These are phyloP conservation scores for Epinephelus fuscoguttatus DNA, from an alignment of 2,113 vertebrate genomes.

Conservation along the genomic window DNA sequence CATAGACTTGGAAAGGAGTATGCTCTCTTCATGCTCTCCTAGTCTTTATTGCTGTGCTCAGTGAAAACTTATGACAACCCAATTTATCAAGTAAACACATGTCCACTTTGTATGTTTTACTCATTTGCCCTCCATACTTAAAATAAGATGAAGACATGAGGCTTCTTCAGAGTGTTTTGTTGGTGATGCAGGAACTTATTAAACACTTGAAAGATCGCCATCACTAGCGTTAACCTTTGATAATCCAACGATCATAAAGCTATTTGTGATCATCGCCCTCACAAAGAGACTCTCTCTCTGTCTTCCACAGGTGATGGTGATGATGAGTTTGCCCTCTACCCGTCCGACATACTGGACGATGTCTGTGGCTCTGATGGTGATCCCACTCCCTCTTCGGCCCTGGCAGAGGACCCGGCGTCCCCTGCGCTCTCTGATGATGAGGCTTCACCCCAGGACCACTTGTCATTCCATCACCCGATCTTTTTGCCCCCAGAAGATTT, in stretches of 20 bases:
- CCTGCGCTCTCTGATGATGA: constrained; percentile 88
- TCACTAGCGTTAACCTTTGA: neutral
- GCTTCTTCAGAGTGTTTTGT: too few relatives aligned
- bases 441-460: constrained; percentile 87
- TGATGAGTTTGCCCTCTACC: constrained; percentile 87
- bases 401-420: constrained; percentile 87
- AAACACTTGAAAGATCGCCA: neutral
- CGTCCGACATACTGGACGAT: constrained; percentile 88
- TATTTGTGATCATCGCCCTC: constrained; percentile 27
- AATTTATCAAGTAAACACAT: constrained; percentile 16
- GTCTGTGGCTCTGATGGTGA: constrained; percentile 86
- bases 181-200: neutral
- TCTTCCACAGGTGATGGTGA: constrained; percentile 88
- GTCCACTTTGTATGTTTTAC: constrained; percentile 20
- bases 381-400: constrained; percentile 67
- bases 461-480: constrained; percentile 89
- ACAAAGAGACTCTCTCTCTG: constrained; percentile 45
- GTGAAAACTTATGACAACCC: constrained; percentile 15
- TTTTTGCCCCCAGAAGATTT: constrained; percentile 85
- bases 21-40: constrained; percentile 6
- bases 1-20: neutral
- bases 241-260: neutral
- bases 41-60: constrained; percentile 15
- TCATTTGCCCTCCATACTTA: neutral
- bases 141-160: too few relatives aligned